These are phyloP conservation scores for Panorpa germanica DNA, from an alignment of 2,888 invertebrate species.

Conservation along the genomic window DNA sequence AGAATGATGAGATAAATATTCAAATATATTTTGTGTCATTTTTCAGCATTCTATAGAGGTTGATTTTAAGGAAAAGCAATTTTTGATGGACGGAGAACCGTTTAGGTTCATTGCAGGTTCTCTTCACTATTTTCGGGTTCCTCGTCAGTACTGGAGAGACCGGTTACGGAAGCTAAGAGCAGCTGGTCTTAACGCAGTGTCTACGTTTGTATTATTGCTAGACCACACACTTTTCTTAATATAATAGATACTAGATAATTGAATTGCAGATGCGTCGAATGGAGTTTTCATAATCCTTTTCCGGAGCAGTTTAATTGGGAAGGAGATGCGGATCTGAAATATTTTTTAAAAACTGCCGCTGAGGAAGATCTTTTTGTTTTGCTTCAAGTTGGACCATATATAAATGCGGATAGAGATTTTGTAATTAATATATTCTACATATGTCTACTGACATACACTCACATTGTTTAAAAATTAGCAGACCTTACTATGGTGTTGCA, in stretches of 20 bases:
- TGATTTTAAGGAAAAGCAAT: constrained; percentile 37
- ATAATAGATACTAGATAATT: not conserved
- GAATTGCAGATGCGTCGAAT: constrained; percentile 56
- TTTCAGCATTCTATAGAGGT: too few species aligned
- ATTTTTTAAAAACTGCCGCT: constrained; percentile 52
- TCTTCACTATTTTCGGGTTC: constrained; percentile 74
- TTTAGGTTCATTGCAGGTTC: constrained; percentile 58
- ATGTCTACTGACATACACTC: too few species aligned
- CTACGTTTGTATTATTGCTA: constrained; percentile 67
- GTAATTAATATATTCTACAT: too few species aligned
- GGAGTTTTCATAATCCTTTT: constrained; percentile 76
- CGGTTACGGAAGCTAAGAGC: constrained; percentile 56
- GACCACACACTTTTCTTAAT: constrained; percentile 7
- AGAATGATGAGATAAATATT: too few species aligned
- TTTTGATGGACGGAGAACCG: constrained; percentile 51
- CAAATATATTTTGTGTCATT: too few species aligned
- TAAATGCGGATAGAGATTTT: constrained; percentile 78
- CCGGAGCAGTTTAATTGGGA: constrained; percentile 42
- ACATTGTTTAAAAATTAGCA: too few species aligned
- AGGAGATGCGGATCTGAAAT: constrained; percentile 48
- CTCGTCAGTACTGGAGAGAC: constrained; percentile 61
- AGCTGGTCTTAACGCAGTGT: constrained; percentile 72
- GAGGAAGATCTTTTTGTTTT: constrained; percentile 63
- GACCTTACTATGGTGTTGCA: too few species aligned
- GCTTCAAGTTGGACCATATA: constrained; percentile 76